Percentiles rank a stretch among this genome's conserved stretches.
phyloP scores from a whole-genome alignment of 2,113 vertebrate genomes.

The Orthonyx spaldingii region DNA sequence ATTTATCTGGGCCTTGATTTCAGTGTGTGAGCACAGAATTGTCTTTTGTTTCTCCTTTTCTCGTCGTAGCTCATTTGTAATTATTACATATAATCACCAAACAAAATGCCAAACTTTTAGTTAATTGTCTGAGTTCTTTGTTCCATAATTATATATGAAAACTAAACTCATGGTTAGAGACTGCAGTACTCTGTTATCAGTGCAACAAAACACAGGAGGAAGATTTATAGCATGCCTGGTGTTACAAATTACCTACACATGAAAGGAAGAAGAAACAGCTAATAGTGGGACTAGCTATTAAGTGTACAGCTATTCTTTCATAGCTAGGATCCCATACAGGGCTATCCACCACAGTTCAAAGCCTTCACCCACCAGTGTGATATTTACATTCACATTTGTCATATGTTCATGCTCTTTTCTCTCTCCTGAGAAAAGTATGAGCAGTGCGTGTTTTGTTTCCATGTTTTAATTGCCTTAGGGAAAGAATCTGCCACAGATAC shows the following conservation, averaged over 20 bases:
- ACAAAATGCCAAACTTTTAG: slow-evolving; percentile 39
- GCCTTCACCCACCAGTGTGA: not conserved
- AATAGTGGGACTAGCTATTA: not conserved
- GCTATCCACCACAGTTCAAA: not conserved
- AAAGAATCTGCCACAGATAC: slow-evolving; percentile 23
- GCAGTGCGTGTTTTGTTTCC: not conserved
- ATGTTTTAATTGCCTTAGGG: slow-evolving; percentile 23
- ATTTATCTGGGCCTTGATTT: not conserved
- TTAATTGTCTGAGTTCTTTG: not conserved
- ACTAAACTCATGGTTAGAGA: slow-evolving; percentile 16
- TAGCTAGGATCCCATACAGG: not conserved
- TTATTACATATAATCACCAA: slow-evolving; percentile 3
- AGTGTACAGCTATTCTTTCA: not conserved
- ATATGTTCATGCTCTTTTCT: not conserved
- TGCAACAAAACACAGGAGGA: not conserved
- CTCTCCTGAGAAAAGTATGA: not conserved
- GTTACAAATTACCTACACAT: not conserved
- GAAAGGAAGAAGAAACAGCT: not conserved
- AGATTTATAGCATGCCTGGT: not conserved
- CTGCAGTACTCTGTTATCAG: slow-evolving; percentile 10
- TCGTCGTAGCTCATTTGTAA: not conserved
- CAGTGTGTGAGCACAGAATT: not conserved
- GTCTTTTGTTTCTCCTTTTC: not conserved
- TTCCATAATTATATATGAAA: slow-evolving; percentile 43
- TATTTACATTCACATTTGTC: not conserved